Base-by-base conservation (phyloP, 2,888 invertebrate genomes). In the Chrysopilus asiliformis region DNA sequence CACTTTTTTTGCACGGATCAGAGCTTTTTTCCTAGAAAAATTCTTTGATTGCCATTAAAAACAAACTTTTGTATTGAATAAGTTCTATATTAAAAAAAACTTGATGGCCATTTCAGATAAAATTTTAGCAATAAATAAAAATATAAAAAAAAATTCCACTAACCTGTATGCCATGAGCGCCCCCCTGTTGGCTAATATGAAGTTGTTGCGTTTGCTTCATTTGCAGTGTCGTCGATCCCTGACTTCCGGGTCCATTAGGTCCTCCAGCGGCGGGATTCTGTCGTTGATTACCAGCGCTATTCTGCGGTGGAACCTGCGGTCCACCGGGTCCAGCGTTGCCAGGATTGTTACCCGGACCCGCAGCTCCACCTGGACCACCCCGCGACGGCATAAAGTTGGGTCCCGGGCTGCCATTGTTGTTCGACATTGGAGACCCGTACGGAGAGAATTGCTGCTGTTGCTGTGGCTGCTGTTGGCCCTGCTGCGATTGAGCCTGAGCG, bases 171-270 rank as follows among this genome's bases (percentile, higher is more conserved):
- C 79, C 79, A 57, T 81, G 82, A 34, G 75, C 75, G 32, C 81
- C 70, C 43, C 75, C 76, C 39, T 82, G 80, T 56, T 87, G 87
- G 48, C 72, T 75, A 49, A 90, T 81, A 60, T 89, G 87, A 59
- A 89, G 65, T 59, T 87, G 86, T 58, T 86, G 86, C 38, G 84
- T 82, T 60, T 87, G 87, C 55, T 81, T 82, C 68, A 89, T 84
- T 61, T 87, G 86, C 46, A 86, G 64, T 25, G 73, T 72, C 20
- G 75, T 65, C 8, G 71, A 67, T 22, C 54, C 53, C 32, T 55
- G 47, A 42, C 52, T 52, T n/a, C 47, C 26, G 25, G 20, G 24
- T 18, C 28, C 19, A 17, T 8, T 56, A n/a, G 60, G 58, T 2
- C 68, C 63, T 32, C 70, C 69, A 0, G 69, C 67, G 1, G 71